Evolutionary conservation across 2,888 invertebrate species (phyloP), one percentile per base, ranked within the genome.

Genomic region (Pseudococcus jackbeardsleyi): DNA sequence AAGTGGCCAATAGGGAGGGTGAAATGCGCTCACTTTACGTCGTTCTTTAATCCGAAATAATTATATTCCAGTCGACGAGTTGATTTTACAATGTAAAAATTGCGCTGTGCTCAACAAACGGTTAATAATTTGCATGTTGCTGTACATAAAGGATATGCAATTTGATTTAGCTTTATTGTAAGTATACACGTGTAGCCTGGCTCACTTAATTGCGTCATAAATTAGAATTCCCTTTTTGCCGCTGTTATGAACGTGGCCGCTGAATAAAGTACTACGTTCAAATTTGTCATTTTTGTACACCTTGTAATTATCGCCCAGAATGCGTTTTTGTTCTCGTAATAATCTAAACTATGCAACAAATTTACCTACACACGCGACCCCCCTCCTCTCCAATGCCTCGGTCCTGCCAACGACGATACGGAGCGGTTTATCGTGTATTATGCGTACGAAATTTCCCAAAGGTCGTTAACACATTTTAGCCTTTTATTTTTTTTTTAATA

Each of bases 261-360:
- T 72, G 68, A 72, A 72, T 72, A 72, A 72, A 72, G 26, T 72
- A 72, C 59, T 15, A 11, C 1, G n/a, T 72, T 33, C 68, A 72
- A 72, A 72, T 72, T 72, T 72, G 68, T 72, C 68, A 72, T 72
- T 72, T 72, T 72, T 72, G 68, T 72, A 72, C 68, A 72, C 68
- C 68, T 72, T 72, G 26, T 72, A 72, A 72, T 72, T 72, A 72
- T 33, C 19, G 19, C 19, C 0, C 6, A 72, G 68, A 72, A 33
- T 72, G 33, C 68, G 68, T 72, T 72, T 72, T 72, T 72, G 68
- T 72, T 26, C 68, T 22, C 68, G 68, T 72, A 72, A 72, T 72
- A 72, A 72, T 72, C 68, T 26, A 72, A 72, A 33, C 68, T 72
- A 72, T 72, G 68, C 68, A 72, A 72, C 68, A 72, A 72, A 72